Evolutionary conservation across 2,888 invertebrate genomes (phyloP), one percentile per base, ranked within the genome.

Genomic region (Tuberolachnus salignus): DNA sequence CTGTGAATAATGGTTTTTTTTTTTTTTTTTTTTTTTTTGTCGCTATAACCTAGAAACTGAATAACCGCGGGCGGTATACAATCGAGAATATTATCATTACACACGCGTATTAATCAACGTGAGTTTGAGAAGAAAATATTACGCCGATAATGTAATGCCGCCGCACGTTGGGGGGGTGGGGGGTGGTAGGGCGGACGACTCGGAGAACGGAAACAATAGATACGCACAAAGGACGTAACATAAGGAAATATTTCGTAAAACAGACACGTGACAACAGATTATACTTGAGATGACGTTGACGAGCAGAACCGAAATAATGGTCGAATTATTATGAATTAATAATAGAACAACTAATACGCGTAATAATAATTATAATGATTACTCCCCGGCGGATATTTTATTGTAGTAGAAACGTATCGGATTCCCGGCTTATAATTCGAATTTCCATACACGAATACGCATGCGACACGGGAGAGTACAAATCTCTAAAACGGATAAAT

Each of bases 231-330:
- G 23, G 26, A 59, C 26, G 26, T 59, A 59, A 59, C 34, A 34
- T 59, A 26, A 59, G 26, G 26, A 59, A 16, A 59, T 59, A 26
- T 59, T 59, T 26, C 59, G 26, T 59, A 59, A 59, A 59, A 59
- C 26, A 59, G 26, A 26, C 59, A 59, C 59, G 23, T 59, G 34
- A 26, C 23, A n/a, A 59, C 16, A 26, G 14, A 59, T 16, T 34
- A 34, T 34, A 34, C 3, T 6, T 34, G 6, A 34, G 34, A 34
- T 34, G 26, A 16, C 3, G 26, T 59, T 59, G 26, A 59, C 26
- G 23, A 59, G 26, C 16, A 59, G 26, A 59, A 59, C 23, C 26
- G 59, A 59, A 59, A 59, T 26, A 59, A 59, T 23, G 10, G n/a
- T 16, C 3, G 10, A 23, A 59, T 26, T 16, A 59, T 59, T n/a